A percentile compares a stretch with the other conserved stretches of the same genome.
Evolutionary conservation across 2,797 vertebrate genomes (phyloP).

Genomic region (Acanthurus tractus): DNA sequence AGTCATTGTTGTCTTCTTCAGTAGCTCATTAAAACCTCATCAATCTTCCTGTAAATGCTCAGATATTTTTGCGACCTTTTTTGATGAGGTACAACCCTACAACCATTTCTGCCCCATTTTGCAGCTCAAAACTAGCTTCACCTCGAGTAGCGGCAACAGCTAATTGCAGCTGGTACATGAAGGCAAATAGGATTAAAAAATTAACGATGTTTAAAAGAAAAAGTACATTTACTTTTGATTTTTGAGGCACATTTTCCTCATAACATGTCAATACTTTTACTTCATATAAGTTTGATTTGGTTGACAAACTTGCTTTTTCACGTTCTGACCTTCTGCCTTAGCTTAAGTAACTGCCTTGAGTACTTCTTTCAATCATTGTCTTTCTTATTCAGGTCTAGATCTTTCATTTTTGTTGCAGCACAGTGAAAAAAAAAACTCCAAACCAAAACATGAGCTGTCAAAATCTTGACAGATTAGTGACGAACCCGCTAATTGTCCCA

Average conservation of each 20-base stretch:
- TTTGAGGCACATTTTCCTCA: too few relatives aligned
- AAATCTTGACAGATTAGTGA: slow-evolving; percentile 45
- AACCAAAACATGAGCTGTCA: slow-evolving; percentile 41
- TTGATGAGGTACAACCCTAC: too few relatives aligned
- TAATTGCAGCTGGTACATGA: too few relatives aligned
- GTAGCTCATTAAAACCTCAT: not conserved
- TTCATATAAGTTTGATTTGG: too few relatives aligned
- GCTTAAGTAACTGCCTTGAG: not conserved
- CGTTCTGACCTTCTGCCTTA: not conserved
- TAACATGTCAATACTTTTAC: not conserved
- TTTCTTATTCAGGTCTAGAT: not conserved
- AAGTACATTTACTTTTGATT: too few relatives aligned
- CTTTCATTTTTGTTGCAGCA: slow-evolving; percentile 7
- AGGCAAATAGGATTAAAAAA: too few relatives aligned
- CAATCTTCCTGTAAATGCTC: too few relatives aligned
- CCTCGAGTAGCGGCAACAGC: too few relatives aligned
- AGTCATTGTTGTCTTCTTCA: not conserved
- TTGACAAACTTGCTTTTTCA: not conserved
- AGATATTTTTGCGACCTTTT: not conserved
- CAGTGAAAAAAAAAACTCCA: not conserved
- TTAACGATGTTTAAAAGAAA: too few relatives aligned
- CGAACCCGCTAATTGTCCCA: slow-evolving; percentile 54
- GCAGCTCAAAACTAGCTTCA: too few relatives aligned
- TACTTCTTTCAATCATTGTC: not conserved
- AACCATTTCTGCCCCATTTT: too few relatives aligned